These are phyloP conservation scores for Melieria omissa DNA, from an alignment of 2,888 invertebrate genomes.

Conservation along the genomic window DNA sequence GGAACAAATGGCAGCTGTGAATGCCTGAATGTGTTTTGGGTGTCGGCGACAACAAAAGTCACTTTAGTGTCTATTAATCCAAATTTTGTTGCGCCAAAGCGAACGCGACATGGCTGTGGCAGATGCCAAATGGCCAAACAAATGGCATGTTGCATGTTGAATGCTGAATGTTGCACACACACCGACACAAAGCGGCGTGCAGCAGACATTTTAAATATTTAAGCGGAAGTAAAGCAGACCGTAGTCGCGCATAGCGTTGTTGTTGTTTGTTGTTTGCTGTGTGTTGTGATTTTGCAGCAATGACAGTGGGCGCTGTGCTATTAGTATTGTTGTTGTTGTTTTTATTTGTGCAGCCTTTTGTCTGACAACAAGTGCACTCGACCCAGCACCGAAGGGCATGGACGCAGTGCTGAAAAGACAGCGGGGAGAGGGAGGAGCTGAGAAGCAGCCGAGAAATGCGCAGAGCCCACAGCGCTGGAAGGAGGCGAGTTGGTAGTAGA, in stretches of 20 bases:
- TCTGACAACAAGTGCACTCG: conserved; percentile 29
- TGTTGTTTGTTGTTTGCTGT: conserved; percentile 1
- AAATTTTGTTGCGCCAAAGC: conserved; percentile 1
- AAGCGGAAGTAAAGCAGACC: conserved; percentile 32
- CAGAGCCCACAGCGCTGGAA: background rate
- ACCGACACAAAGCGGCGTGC: background rate
- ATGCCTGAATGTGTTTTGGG: too few relatives aligned
- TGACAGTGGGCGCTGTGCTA: conserved; percentile 16
- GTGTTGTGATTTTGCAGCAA: conserved; percentile 21
- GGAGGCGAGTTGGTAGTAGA: conserved; percentile 4
- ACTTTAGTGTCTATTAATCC: conserved; percentile 6
- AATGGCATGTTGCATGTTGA: background rate
- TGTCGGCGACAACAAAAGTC: background rate
- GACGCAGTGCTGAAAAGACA: background rate
- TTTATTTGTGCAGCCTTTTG: conserved; percentile 14
- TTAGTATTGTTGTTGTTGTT: conserved; percentile 10
- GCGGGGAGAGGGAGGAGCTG: background rate
- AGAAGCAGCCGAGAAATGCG: background rate
- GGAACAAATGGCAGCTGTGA: too few relatives aligned
- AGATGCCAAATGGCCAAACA: background rate
- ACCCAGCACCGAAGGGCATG: conserved; percentile 30
- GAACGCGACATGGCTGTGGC: background rate
- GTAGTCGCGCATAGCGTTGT: background rate
- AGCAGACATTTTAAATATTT: conserved; percentile 32
- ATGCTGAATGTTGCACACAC: background rate